These are phyloP conservation scores for Calosoma granatense DNA, from an alignment of 1,140 invertebrate genomes.

Conservation along the genomic window DNA sequence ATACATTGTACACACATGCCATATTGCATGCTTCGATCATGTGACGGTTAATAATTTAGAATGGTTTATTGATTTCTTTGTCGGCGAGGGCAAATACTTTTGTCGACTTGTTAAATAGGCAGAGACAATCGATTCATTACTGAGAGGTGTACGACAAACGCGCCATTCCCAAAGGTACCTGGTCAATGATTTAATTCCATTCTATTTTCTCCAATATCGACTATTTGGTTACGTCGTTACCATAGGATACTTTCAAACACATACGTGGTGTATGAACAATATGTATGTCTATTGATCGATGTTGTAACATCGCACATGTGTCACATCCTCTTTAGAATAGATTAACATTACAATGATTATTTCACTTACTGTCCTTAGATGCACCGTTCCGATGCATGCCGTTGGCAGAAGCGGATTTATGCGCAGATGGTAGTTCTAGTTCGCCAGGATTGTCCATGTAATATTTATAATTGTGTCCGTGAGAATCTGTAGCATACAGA, in stretches of 20 bases:
- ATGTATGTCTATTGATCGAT: too few relatives aligned
- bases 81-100: not conserved
- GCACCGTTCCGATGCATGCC: conserved; percentile 32
- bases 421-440: conserved; percentile 46
- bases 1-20: conserved; percentile 8
- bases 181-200: not conserved
- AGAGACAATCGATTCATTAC: not conserved
- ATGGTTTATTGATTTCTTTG: not conserved
- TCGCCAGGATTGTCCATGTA: conserved; percentile 51
- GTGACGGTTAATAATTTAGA: conserved; percentile 30
- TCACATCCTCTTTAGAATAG: not conserved
- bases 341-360: conserved; percentile 12
- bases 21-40: conserved; percentile 18
- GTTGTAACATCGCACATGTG: not conserved
- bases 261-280: too few relatives aligned
- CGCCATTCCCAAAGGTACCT: not conserved
- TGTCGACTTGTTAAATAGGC: not conserved
- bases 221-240: too few relatives aligned
- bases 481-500: conserved; percentile 50
- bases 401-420: conserved; percentile 31
- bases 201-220: not conserved
- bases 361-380: conserved; percentile 36
- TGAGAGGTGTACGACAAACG: not conserved
- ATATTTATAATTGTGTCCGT: conserved; percentile 56
- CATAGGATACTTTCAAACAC: too few relatives aligned